Evolutionary conservation across 2,797 vertebrate genomes (phyloP).

Genomic region (Schizopygopsis pylzovi): DNA sequence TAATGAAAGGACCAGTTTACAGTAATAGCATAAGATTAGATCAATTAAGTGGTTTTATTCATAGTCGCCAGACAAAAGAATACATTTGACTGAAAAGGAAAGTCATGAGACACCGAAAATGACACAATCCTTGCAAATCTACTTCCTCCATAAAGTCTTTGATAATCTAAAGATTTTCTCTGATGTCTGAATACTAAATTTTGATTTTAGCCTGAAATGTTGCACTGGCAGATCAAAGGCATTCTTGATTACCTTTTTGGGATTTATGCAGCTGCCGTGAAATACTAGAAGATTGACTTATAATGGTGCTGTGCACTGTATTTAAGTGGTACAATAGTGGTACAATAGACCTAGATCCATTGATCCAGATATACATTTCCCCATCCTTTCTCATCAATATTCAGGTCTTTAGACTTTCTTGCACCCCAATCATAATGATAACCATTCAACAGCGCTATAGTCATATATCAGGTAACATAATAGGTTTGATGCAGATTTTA

Average conservation of each 20-base stretch:
- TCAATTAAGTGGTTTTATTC: slow-evolving; percentile 15
- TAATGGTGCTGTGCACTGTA: slow-evolving; percentile 61
- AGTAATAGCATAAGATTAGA: slow-evolving; percentile 16
- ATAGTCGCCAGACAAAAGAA: neutral
- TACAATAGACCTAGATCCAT: slow-evolving; percentile 58
- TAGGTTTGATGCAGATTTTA: slow-evolving; percentile 1
- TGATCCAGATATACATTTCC: slow-evolving; percentile 49
- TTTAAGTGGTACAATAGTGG: slow-evolving; percentile 54
- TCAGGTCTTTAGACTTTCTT: slow-evolving; percentile 39
- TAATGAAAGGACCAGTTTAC: slow-evolving; percentile 21
- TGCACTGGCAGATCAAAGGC: slow-evolving; percentile 63
- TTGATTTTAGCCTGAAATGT: slow-evolving; percentile 37
- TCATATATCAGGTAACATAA: slow-evolving; percentile 21
- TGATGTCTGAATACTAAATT: neutral
- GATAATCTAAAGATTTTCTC: neutral
- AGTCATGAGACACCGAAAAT: slow-evolving; percentile 7
- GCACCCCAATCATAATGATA: slow-evolving; percentile 46
- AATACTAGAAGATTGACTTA: slow-evolving; percentile 58
- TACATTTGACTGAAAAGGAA: slow-evolving; percentile 14
- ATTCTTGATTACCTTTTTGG: slow-evolving; percentile 62
- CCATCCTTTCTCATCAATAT: slow-evolving; percentile 47
- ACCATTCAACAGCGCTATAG: slow-evolving; percentile 44
- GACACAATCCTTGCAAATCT: neutral
- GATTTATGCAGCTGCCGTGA: slow-evolving; percentile 63
- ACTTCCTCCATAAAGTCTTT: neutral